Evolutionary conservation across 2,797 vertebrate species (phyloP).

Genomic region (Lerista edwardsae): DNA sequence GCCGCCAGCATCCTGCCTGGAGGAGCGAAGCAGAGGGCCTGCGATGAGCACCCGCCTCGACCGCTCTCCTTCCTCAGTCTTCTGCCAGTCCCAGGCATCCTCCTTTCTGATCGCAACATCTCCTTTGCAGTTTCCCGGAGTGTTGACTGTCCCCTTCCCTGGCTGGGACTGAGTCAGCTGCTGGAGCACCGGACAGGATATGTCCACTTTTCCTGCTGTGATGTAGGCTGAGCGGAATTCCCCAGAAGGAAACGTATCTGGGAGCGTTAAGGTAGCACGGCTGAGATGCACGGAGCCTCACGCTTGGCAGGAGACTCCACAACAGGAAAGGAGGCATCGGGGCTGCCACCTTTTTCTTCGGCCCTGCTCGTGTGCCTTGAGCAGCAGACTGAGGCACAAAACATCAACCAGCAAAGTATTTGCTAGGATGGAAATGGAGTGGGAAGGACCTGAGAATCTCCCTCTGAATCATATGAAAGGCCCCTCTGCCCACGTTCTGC

Average conservation of each 20-base stretch:
- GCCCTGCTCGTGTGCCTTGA: background rate
- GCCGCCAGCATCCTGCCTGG: too few relatives aligned
- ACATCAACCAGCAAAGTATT: background rate
- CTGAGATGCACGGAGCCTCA: background rate
- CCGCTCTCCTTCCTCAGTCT: background rate
- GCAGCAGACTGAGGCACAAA: background rate
- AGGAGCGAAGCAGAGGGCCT: too few relatives aligned
- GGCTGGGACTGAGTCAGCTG: background rate
- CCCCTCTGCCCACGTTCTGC: too few relatives aligned
- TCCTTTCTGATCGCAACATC: background rate
- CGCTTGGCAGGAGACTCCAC: background rate
- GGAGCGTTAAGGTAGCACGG: constrained; percentile 54
- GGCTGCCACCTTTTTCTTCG: too few relatives aligned
- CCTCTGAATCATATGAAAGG: background rate
- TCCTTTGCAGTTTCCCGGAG: background rate
- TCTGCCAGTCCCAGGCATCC: background rate
- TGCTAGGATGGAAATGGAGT: background rate
- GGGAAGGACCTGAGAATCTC: too few relatives aligned
- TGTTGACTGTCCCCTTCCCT: background rate
- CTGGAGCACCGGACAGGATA: constrained; percentile 59
- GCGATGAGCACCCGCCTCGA: too few relatives aligned
- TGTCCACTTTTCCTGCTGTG: constrained; percentile 73
- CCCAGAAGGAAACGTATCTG: constrained; percentile 15
- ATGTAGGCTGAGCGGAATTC: constrained; percentile 63
- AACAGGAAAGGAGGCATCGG: background rate